A percentile compares a stretch with the other conserved stretches of the same genome.
phyloP scores from a whole-genome alignment of 1,140 invertebrate species.

The Diorhabda elongata region DNA sequence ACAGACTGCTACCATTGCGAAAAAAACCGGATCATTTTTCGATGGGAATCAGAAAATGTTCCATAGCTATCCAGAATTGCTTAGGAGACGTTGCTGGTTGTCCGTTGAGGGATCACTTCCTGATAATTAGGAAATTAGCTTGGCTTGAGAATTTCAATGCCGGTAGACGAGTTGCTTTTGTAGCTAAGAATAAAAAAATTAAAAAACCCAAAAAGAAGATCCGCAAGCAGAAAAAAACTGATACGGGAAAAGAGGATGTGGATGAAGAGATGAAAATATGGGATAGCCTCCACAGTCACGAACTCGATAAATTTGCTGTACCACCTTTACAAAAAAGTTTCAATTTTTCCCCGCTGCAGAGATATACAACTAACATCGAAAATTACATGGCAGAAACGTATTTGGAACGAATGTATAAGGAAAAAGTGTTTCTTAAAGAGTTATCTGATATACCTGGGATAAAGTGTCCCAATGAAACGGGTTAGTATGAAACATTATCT shows the following conservation, averaged over 20 bases:
- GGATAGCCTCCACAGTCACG: constrained; percentile 46
- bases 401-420: constrained; percentile 53
- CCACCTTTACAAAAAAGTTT: constrained; percentile 35
- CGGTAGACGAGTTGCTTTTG: constrained; percentile 23
- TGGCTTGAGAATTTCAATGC: constrained; percentile 41
- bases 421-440: constrained; percentile 52
- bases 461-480: constrained; percentile 49
- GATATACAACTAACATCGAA: constrained; percentile 49
- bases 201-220: constrained; percentile 15
- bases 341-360: constrained; percentile 46
- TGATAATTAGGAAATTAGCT: constrained; percentile 42
- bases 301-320: constrained; percentile 38
- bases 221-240: background rate
- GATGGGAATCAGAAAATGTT: constrained; percentile 48
- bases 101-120: constrained; percentile 44
- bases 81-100: constrained; percentile 38
- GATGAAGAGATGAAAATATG: constrained; percentile 23
- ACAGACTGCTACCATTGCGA: constrained; percentile 46
- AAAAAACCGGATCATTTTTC: constrained; percentile 53
- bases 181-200: background rate
- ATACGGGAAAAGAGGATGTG: background rate
- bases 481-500: constrained; percentile 28
- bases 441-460: constrained; percentile 47
- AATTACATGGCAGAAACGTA: constrained; percentile 53
- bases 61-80: constrained; percentile 33